Evolutionary conservation across 2,888 invertebrate species (phyloP).

Genomic region (Mellilla xanthometata): DNA sequence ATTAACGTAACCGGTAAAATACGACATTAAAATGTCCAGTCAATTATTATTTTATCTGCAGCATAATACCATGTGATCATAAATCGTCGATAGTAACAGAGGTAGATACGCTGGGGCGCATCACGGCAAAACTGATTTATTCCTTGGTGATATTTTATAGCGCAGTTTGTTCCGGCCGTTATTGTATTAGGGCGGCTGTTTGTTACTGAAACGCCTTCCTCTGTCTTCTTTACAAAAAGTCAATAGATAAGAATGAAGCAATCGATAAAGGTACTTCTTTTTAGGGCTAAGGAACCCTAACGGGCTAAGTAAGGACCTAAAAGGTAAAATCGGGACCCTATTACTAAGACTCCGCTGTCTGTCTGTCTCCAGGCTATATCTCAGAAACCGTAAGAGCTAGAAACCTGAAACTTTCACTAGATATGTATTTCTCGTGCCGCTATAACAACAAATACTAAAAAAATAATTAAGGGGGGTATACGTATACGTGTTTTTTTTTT

Average conservation of each 20-base stretch:
- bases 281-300: too few relatives aligned
- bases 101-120: constrained; percentile 52
- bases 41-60: constrained; percentile 76
- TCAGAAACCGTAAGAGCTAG: too few relatives aligned
- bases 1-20: too few relatives aligned
- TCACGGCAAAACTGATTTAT: constrained; percentile 83
- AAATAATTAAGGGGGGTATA: too few relatives aligned
- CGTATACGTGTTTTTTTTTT: too few relatives aligned
- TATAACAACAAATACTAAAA: too few relatives aligned
- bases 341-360: too few relatives aligned
- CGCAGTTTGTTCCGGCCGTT: constrained; percentile 86
- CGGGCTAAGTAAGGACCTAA: too few relatives aligned
- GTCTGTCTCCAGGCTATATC: too few relatives aligned
- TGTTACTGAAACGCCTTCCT: constrained; percentile 50
- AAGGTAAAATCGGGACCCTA: too few relatives aligned
- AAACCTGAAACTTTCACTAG: too few relatives aligned
- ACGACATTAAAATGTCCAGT: constrained; percentile 39
- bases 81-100: constrained; percentile 67
- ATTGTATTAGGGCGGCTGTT: constrained; percentile 85
- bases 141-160: constrained; percentile 86
- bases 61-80: constrained; percentile 69
- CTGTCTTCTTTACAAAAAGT: constrained; percentile 12
- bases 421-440: too few relatives aligned
- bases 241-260: constrained; percentile 22
- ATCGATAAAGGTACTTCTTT: constrained; percentile 1